Base-by-base conservation (phyloP, 2,888 invertebrate genomes). In the Gerosis bhagava region DNA sequence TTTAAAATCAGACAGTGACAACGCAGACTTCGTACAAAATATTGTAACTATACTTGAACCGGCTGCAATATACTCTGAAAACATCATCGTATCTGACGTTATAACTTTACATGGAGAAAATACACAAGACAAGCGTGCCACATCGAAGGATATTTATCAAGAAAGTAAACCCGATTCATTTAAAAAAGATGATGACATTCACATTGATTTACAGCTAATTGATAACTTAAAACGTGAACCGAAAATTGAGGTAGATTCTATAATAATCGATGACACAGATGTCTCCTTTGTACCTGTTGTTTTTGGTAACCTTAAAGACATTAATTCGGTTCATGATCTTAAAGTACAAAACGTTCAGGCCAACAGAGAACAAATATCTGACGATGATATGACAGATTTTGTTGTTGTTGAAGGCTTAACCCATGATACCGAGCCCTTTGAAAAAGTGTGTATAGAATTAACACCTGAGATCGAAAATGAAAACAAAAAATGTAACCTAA, bases 231-330 rank as follows among this genome's bases (percentile, higher is more conserved):
- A 24, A 16, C 7, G 12, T 1, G 0, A 8, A 5, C 2, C 6
- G 4, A 8, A 26, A 22, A 29, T 31, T 19, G 22, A 29, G 2
- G 7, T n/a, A 8, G 26, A 25, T 8, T 24, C 32, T 8, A 10
- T 46, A 10, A 32, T 10, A 11, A 65, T 70, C 35, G 68, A 71
- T 42, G 73, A 75, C 22, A 50, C 67, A 2, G 57, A 72, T 50
- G 60, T 73, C 15, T 70, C 70, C 13, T 64, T 77, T 53, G 68
- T 80, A 24, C 69, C 78, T 49, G 49, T 76, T 26, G 75, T 82
- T 47, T 83, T 79, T 49, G 77, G 75, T 48, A 64, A 73, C 34
- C 53, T 68, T 6, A 60, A 63, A 24, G 59, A 70, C 24, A 50
- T 63, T 17, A 16, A 32, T 17, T 13, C 5, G 11, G 8, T n/a